These are phyloP conservation scores for Patiria pectinifera DNA, from an alignment of 53 echinoderm and acorn worm genomes.

Conservation along the genomic window DNA sequence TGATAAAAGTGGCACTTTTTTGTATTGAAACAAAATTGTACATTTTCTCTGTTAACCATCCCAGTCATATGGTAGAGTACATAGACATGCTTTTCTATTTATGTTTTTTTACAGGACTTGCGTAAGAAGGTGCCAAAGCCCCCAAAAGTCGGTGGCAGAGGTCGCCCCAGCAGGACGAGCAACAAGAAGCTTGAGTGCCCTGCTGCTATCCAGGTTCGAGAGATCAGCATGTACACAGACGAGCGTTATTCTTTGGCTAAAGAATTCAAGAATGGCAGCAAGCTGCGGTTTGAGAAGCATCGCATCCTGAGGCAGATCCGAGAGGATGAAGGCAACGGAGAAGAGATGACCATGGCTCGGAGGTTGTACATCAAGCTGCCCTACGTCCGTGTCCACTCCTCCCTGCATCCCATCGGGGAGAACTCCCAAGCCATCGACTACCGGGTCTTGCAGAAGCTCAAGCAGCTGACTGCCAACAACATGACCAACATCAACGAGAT, in stretches of 20 bases:
- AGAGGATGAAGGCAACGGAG: slow-evolving; percentile 54
- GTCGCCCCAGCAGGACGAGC: slow-evolving; percentile 34
- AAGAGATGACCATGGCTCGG: slow-evolving; percentile 25
- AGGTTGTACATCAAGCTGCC: slow-evolving; percentile 62
- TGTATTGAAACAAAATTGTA: too few species aligned
- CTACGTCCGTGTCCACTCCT: slow-evolving; percentile 51
- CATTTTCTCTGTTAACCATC: too few species aligned
- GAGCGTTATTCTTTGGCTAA: slow-evolving; percentile 53
- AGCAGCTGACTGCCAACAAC: slow-evolving; percentile 60
- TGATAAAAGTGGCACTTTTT: too few species aligned
- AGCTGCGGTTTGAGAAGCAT: slow-evolving; percentile 63
- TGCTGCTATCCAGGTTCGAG: slow-evolving; percentile 57
- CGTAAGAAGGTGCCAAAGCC: slow-evolving; percentile 35
- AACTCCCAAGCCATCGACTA: slow-evolving; percentile 60
- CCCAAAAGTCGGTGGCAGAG: slow-evolving; percentile 41
- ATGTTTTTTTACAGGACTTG: slow-evolving; percentile 36
- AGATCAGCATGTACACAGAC: slow-evolving; percentile 53
- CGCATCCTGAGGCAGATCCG: slow-evolving; percentile 59
- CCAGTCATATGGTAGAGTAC: neutral
- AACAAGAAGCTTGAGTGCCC: slow-evolving; percentile 62
- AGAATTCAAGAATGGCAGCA: slow-evolving; percentile 52
- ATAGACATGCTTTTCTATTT: too few species aligned
- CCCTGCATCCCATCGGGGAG: slow-evolving; percentile 56
- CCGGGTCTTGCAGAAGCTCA: slow-evolving; percentile 50
- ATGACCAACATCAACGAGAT: slow-evolving; percentile 63